phyloP scores from a whole-genome alignment of 2,797 vertebrate genomes.

The Podargus strigoides region DNA sequence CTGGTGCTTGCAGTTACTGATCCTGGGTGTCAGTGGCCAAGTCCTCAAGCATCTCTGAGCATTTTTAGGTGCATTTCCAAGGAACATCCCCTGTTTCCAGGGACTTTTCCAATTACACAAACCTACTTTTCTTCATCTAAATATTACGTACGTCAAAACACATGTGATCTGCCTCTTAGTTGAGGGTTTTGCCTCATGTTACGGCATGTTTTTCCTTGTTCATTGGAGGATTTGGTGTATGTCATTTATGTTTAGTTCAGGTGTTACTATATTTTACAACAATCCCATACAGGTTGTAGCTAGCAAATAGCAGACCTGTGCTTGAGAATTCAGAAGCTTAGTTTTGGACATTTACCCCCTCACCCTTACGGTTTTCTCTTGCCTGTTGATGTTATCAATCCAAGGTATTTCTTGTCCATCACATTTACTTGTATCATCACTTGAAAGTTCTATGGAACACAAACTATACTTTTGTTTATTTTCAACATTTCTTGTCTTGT shows the following conservation, averaged over 20 bases:
- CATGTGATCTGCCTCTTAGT: background rate
- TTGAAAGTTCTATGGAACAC: background rate
- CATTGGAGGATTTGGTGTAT: background rate
- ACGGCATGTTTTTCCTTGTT: background rate
- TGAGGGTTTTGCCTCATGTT: background rate
- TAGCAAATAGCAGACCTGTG: background rate
- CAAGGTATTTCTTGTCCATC: background rate
- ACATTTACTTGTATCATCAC: background rate
- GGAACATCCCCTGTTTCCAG: background rate
- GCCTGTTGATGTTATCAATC: background rate
- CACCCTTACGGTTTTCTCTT: background rate
- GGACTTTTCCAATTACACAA: background rate
- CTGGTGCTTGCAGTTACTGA: background rate
- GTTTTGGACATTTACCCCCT: background rate
- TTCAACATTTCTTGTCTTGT: background rate
- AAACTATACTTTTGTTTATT: background rate
- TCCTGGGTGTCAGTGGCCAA: background rate
- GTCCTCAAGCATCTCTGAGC: background rate
- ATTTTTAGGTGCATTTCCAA: background rate
- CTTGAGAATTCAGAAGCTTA: background rate
- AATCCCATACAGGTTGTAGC: background rate
- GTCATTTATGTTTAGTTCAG: background rate
- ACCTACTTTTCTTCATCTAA: background rate
- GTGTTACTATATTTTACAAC: background rate
- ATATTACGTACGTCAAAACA: background rate